These are phyloP conservation scores for Nesometra sesokonis DNA, from an alignment of 35 echinoderm and acorn worm species.

Conservation along the genomic window DNA sequence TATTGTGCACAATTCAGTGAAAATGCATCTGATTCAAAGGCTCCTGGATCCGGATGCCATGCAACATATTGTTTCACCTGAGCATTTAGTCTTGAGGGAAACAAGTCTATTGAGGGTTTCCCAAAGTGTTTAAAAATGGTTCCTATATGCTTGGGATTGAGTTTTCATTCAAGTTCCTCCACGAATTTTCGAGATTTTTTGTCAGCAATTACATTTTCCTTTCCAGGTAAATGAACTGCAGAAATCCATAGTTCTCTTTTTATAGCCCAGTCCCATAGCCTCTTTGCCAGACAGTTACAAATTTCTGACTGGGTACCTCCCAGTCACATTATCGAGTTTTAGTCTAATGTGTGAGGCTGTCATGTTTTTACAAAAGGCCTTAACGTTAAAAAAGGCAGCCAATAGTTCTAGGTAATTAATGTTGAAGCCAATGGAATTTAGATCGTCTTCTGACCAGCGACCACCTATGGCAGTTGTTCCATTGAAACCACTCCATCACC, in stretches of 20 bases:
- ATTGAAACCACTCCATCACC: neutral
- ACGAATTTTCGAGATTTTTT: too few relatives aligned
- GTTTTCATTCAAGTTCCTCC: neutral
- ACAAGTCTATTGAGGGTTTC: neutral
- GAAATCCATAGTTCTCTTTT: neutral
- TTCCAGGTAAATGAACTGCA: neutral
- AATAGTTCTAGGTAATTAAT: slow-evolving; percentile 23
- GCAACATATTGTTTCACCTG: neutral
- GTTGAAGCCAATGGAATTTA: neutral
- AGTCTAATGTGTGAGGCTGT: neutral
- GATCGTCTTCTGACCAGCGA: too few relatives aligned
- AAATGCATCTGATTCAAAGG: slow-evolving; percentile 25
- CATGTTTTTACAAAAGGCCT: slow-evolving; percentile 12
- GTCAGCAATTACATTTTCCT: neutral
- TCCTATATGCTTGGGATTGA: neutral
- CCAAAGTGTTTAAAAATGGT: neutral
- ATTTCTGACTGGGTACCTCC: neutral
- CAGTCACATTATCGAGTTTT: slow-evolving; percentile 23
- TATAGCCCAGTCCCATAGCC: neutral
- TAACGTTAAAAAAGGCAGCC: slow-evolving; percentile 14
- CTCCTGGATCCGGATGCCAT: slow-evolving; percentile 2
- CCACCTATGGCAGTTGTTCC: too few relatives aligned
- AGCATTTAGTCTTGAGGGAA: neutral
- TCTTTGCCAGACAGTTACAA: neutral
- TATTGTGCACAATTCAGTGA: neutral